These are phyloP conservation scores for Astropecten irregularis DNA, from an alignment of 53 echinoderm and acorn worm genomes.

Conservation along the genomic window DNA sequence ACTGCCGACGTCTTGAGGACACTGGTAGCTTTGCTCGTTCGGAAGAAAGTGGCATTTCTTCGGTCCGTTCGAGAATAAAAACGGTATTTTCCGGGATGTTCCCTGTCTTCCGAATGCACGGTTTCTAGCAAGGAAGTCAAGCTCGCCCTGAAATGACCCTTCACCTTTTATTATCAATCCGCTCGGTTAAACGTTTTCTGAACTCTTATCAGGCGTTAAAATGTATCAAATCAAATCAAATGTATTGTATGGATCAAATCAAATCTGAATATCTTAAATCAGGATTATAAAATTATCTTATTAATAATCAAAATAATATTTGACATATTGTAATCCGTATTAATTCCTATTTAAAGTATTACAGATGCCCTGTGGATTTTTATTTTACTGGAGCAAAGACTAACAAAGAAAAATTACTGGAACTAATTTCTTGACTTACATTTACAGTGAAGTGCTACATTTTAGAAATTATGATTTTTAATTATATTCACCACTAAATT, in stretches of 20 bases:
- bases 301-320: background rate
- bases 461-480: background rate
- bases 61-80: constrained; percentile 17
- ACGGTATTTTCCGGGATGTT: constrained; percentile 35
- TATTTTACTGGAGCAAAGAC: background rate
- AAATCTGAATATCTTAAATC: background rate
- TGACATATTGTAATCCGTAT: background rate
- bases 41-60: background rate
- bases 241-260: background rate
- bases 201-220: background rate
- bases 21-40: background rate
- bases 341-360: background rate
- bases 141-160: constrained; percentile 50
- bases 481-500: background rate
- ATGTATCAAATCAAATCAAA: background rate
- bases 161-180: constrained; percentile 49
- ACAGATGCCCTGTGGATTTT: background rate
- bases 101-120: background rate
- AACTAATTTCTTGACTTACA: constrained; percentile 1
- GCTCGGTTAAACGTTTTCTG: constrained; percentile 6
- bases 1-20: background rate
- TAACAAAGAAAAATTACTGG: background rate
- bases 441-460: background rate
- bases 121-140: constrained; percentile 32
- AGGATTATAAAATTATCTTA: background rate